Conservation (phyloP, 2,888 invertebrate species). For the Hoplodrina ambigua region DNA sequence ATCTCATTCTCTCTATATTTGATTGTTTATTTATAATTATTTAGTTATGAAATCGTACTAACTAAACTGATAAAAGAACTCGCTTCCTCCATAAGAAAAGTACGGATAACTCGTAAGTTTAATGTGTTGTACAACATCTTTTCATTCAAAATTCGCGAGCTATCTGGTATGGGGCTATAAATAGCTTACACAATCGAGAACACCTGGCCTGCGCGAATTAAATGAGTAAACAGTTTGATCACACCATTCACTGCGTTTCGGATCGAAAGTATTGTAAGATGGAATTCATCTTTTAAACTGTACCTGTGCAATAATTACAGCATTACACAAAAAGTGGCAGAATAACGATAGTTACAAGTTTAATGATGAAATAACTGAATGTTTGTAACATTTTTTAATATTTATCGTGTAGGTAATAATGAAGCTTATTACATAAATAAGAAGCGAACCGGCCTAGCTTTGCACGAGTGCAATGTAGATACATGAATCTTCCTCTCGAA, state of each 20-base stretch:
- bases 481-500: too few relatives aligned
- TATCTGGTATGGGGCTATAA: constrained; percentile 40
- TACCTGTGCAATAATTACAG: too few relatives aligned
- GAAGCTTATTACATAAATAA: too few relatives aligned
- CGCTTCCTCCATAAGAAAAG: neutral
- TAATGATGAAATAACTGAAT: too few relatives aligned
- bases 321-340: too few relatives aligned
- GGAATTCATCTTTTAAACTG: neutral
- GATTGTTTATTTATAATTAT: too few relatives aligned
- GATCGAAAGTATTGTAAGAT: constrained; percentile 28
- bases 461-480: too few relatives aligned
- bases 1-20: too few relatives aligned
- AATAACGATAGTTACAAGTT: too few relatives aligned
- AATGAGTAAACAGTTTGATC: constrained; percentile 51
- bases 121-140: constrained; percentile 30
- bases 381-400: too few relatives aligned
- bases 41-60: neutral
- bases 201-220: constrained; percentile 61
- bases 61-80: neutral
- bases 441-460: too few relatives aligned
- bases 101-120: constrained; percentile 2
- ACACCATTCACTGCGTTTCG: constrained; percentile 21
- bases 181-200: constrained; percentile 47
- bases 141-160: constrained; percentile 47
- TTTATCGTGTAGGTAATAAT: too few relatives aligned